Base-by-base conservation (phyloP, 1,140 invertebrate genomes). In the Artemia franciscana region DNA sequence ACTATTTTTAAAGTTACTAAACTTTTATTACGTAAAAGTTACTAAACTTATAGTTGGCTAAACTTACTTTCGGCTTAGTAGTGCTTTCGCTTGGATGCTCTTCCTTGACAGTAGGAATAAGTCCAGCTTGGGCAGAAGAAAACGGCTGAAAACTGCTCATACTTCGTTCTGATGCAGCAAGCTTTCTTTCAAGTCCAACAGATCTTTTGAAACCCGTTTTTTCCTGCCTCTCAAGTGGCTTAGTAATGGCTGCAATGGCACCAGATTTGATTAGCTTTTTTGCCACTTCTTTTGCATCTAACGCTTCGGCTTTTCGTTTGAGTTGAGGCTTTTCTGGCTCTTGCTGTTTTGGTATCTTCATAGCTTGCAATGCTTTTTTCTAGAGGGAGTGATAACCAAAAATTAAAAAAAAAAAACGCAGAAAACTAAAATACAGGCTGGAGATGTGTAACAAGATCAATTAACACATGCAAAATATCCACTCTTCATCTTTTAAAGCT, bases 191-290 rank as follows among this genome's bases (percentile, higher is more conserved):
- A 60, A 86, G 72, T 5, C 79, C 79, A 76, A 85, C 78, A 0
- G 86, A 85, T 39, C 85, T 72, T 70, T 89, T 89, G 67, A 90
- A 89, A 2, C 83, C 83, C 67, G 83, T 82, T 68, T 90, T 88
- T 71, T 92, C 88, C 58, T 79, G 75, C 68, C 82, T 82, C 26
- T 70, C 66, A 25, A 62, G 57, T 25, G 81, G 80, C 70, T 86
- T 88, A 57, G 84, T 81, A 62, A 85, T 85, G 9, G 86, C 85
- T 60, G 82, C 80, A 69, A 93, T 91, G 25, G 89, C 90, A 21
- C 92, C 92, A 65, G 89, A 91, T 73, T 92, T 92, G 0, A 96
- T 82, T 12, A 97, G 74, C 71, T 95, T 96, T 64, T 91, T 88
- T 0, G 91, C 91, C 51, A 93, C 86, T 77, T 95, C 91, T 61